phyloP scores from a whole-genome alignment of 2,113 vertebrate genomes.

The Platanista minor region DNA sequence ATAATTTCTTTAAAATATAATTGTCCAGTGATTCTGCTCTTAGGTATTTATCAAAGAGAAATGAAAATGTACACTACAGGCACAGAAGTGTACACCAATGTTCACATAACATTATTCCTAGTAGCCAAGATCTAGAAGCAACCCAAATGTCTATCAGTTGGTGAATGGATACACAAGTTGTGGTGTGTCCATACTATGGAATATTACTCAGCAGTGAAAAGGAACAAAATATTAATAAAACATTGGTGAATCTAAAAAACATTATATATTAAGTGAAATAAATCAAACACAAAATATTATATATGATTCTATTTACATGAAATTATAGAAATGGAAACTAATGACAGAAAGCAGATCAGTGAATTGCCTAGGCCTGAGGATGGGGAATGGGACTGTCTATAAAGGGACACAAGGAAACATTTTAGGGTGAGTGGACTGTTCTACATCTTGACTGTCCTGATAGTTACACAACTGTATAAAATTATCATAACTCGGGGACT shows the following conservation, averaged over 20 bases:
- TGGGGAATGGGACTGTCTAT: background rate
- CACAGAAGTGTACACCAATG: background rate
- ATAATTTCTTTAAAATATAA: background rate
- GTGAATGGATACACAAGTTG: background rate
- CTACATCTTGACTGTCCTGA: background rate
- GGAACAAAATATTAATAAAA: background rate
- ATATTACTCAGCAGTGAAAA: background rate
- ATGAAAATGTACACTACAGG: background rate
- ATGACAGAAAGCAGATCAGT: background rate
- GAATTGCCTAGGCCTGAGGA: background rate
- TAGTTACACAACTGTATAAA: background rate
- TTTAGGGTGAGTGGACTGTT: background rate
- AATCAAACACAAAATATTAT: background rate
- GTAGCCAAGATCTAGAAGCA: background rate
- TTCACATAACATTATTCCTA: background rate
- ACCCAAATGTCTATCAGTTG: background rate
- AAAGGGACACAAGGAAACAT: background rate
- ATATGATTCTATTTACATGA: background rate
- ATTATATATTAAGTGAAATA: background rate
- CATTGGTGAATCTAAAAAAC: background rate
- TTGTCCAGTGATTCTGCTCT: background rate
- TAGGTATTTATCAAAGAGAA: background rate
- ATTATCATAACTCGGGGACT: background rate
- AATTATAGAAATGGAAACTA: background rate
- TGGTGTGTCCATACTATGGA: background rate